Conservation (phyloP, 2,888 invertebrate genomes). For the Syrista parreyssii region DNA sequence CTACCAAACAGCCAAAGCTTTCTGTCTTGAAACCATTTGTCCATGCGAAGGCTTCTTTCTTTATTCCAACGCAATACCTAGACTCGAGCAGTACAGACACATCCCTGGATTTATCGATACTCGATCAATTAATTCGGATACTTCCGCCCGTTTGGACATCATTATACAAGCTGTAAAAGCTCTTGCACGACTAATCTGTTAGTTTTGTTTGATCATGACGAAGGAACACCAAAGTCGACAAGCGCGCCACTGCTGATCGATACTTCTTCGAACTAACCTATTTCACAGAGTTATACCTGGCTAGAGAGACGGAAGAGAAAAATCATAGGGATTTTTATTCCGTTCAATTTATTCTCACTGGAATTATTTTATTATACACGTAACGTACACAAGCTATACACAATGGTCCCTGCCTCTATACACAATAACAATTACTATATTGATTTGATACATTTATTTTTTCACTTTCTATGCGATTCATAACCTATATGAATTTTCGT, state of each 20-base stretch:
- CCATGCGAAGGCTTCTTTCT: slow-evolving; percentile 72
- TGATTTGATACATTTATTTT: too few species aligned
- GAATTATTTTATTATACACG: too few species aligned
- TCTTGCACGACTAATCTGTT: not conserved
- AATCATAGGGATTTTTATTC: too few species aligned
- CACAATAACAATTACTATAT: too few species aligned
- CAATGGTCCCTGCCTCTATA: too few species aligned
- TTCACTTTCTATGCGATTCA: not conserved
- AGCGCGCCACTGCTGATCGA: too few species aligned
- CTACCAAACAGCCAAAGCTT: slow-evolving; percentile 92
- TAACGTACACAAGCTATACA: too few species aligned
- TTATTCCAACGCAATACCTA: not conserved
- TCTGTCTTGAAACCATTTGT: slow-evolving; percentile 93
- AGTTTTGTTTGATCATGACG: not conserved
- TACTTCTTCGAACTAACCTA: too few species aligned
- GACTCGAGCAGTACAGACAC: not conserved
- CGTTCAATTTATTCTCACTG: too few species aligned
- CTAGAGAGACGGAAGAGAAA: too few species aligned
- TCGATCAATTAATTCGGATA: not conserved
- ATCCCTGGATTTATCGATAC: not conserved
- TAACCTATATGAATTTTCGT: not conserved
- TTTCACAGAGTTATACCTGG: too few species aligned
- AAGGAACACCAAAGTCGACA: not conserved
- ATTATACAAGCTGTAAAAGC: not conserved
- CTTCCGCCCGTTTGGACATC: not conserved